Evolutionary conservation across 1,140 invertebrate genomes (phyloP), one percentile per base, ranked within the genome.

Genomic region (Eulimnadia texana): DNA sequence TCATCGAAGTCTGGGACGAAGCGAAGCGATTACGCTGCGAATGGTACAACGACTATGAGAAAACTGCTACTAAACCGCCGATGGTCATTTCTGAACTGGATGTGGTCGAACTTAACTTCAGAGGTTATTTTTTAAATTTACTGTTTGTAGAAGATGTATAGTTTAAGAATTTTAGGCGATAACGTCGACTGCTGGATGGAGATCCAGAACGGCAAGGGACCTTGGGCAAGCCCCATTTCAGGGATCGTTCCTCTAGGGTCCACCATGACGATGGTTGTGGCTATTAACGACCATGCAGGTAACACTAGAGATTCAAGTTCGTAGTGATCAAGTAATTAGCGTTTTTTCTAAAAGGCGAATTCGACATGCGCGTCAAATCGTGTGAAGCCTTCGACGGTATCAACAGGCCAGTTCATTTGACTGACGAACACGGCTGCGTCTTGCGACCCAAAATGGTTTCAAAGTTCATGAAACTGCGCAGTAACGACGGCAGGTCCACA

Each of bases 151-250:
- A 9, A n/a, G n/a, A n/a, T n/a, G n/a, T n/a, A n/a, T n/a, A n/a
- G n/a, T n/a, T n/a, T n/a, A n/a, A n/a, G n/a, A n/a, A n/a, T n/a
- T n/a, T n/a, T 70, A 90, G 90, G 90, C 50, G 90, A 94, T 75
- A 93, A 94, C 72, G 90, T 95, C n/a, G 91, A 94, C 69, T 93
- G 91, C 68, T 94, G 91, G 91, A 93, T 94, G 90, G 90, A 94
- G 75, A 94, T 95, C 62, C 91, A 95, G 69, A 90, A 93, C 65
- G 91, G 91, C 3, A 93, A 93, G 72, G 92, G 92, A 10, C 92
- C 91, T 0, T 94, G 90, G 90, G 90, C 90, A 3, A 85, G 89
- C 19, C 90, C 90, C 1, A 88, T 95, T 0, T 90, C 85, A 55
- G 90, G 90, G 13, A 93, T 95, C 66, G 91, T 94, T 1, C 90